A percentile compares a stretch with the other conserved stretches of the same genome.
Conservation (phyloP, 2,888 invertebrate species). For the Himalopsyche kuldschensis region DNA sequence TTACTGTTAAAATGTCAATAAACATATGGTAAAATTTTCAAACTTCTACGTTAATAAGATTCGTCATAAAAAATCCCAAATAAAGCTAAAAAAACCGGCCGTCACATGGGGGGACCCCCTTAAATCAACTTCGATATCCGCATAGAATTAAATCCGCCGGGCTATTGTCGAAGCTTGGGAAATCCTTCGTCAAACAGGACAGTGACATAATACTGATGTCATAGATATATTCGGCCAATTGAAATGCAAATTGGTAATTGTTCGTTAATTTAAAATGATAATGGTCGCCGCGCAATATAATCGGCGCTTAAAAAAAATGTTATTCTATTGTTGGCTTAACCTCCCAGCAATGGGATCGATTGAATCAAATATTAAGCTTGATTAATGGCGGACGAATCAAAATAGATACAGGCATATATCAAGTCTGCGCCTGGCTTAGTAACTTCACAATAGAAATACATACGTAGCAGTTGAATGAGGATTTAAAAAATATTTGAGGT, state of each 20-base stretch:
- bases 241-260: background rate
- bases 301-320: background rate
- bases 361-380: background rate
- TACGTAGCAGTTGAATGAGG: no score
- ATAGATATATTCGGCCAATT: background rate
- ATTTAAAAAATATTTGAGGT: background rate
- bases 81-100: no score
- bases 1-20: no score
- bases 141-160: no score
- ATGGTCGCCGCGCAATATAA: background rate
- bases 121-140: no score
- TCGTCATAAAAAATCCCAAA: no score
- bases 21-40: no score
- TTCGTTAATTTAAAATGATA: background rate
- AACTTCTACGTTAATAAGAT: no score
- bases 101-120: no score
- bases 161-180: background rate
- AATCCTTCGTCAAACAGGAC: background rate
- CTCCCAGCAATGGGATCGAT: background rate
- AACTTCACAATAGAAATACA: background rate
- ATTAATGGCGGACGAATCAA: background rate
- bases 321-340: background rate
- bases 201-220: background rate
- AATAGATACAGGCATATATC: background rate
- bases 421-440: background rate